Evolutionary conservation across 2,888 invertebrate species (phyloP).

Genomic region (Stenolophus ochropezus): DNA sequence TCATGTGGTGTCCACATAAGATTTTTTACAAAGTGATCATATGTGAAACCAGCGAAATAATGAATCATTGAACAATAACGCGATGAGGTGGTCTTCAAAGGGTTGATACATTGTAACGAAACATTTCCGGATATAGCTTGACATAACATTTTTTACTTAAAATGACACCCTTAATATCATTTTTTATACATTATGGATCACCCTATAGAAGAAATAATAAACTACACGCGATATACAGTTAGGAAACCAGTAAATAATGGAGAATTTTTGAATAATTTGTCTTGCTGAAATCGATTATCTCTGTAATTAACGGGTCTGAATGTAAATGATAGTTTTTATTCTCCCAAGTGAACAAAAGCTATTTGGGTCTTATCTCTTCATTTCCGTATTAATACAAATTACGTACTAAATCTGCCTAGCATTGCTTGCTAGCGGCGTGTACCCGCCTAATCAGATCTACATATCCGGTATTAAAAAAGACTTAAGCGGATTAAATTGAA

Average conservation of each 20-base stretch:
- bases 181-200: too few relatives aligned
- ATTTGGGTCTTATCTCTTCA: slow-evolving; percentile 49
- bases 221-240: too few relatives aligned
- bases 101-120: too few relatives aligned
- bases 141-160: too few relatives aligned
- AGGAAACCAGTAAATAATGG: not conserved
- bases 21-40: too few relatives aligned
- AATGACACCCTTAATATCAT: too few relatives aligned
- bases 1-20: too few relatives aligned
- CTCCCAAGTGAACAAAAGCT: slow-evolving; percentile 27
- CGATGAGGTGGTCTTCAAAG: too few relatives aligned
- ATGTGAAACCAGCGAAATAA: too few relatives aligned
- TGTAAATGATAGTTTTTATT: slow-evolving; percentile 12
- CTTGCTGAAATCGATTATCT: slow-evolving; percentile 4
- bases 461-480: slow-evolving; percentile 58
- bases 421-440: slow-evolving; percentile 56
- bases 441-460: slow-evolving; percentile 56
- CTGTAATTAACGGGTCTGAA: slow-evolving; percentile 2
- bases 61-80: too few relatives aligned
- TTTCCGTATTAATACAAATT: slow-evolving; percentile 59
- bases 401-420: slow-evolving; percentile 57
- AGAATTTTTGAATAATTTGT: not conserved
- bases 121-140: too few relatives aligned
- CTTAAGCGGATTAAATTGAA: slow-evolving; percentile 58
- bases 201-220: too few relatives aligned